Base-by-base conservation (phyloP, 2,888 invertebrate species). In the Drosophila dives region DNA sequence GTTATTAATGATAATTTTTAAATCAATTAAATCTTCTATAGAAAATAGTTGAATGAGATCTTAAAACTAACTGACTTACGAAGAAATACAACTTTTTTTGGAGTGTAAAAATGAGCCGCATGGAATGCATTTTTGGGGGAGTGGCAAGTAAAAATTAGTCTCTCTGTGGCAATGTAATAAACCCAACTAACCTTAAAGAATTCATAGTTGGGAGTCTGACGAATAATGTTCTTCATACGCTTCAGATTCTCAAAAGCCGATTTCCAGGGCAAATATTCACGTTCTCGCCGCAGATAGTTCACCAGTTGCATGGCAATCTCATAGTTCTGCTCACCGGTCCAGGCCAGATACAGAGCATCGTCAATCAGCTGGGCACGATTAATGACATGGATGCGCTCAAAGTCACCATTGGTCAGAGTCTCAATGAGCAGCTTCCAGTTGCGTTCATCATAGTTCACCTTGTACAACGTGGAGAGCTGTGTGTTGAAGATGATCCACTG, bases 321-420 rank as follows among this genome's bases (percentile, higher is more conserved):
- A 81, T 97, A 97, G 72, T 95, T 94, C 20, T 96, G 93, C 64
- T 95, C 93, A 40, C 95, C 95, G 29, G 94, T 93, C 94, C 95
- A 95, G 29, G 96, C 96, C 76, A 92, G 55, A 34, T 95, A 96
- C 72, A 96, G 94, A 0, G 96, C 95, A 91, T 99, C 98, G 59
- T 97, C 95, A 54, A 99, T 93, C 23, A 99, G 93, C 89, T 97
- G 97, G 0, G 97, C 97, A 38, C 98, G 94, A 83, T 96, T 97
- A 65, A 96, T 93, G 4, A 94, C 93, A 17, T 96, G 95, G 51
- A 98, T 95, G 23, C 87, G 88, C 1, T 91, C 66, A 75, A 93
- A 94, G 8, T 94, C 93, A 0, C 93, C 92, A 38, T 94, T 94
- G 73, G 94, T 94, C 56, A 97, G 92, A 0, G 95, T 94, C 2